Evolutionary conservation across 2,888 invertebrate species (phyloP).

Genomic region (Rhagium mordax): DNA sequence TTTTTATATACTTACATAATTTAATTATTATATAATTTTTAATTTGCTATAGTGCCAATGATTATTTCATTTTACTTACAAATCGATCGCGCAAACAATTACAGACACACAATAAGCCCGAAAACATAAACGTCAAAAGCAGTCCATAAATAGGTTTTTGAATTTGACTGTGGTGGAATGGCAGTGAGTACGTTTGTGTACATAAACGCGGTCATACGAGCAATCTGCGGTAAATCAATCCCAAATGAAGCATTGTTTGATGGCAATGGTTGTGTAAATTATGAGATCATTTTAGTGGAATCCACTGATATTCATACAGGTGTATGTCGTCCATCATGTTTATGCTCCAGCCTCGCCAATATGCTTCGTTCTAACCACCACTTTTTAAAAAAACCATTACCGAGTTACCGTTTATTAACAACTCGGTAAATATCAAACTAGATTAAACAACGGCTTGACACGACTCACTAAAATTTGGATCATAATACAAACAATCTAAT

Average conservation of each 20-base stretch:
- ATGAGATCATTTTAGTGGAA: conserved; percentile 64
- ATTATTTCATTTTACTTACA: no score
- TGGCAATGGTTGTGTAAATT: conserved; percentile 64
- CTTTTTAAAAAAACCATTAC: conserved; percentile 17
- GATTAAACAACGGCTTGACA: conserved; percentile 33
- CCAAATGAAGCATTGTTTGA: conserved; percentile 66
- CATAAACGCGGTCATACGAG: conserved; percentile 56
- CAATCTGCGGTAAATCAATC: conserved; percentile 68
- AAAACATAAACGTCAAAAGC: conserved; percentile 52
- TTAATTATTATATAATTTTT: no score
- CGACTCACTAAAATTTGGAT: conserved; percentile 13
- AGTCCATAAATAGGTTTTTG: conserved; percentile 51
- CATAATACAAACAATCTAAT: no score
- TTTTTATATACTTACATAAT: no score
- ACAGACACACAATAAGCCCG: conserved; percentile 48
- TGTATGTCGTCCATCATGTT: conserved; percentile 63
- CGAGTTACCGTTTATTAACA: conserved; percentile 38
- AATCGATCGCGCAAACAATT: conserved; percentile 50
- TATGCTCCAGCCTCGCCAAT: conserved; percentile 40
- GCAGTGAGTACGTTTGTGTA: conserved; percentile 49
- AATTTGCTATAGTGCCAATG: no score
- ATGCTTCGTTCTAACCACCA: neutral
- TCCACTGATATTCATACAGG: conserved; percentile 65
- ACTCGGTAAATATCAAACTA: conserved; percentile 32
- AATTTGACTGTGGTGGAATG: conserved; percentile 47